Evolutionary conservation across 2,797 vertebrate species (phyloP), one percentile per base, ranked within the genome.

Genomic region (Onychomys arenicola): DNA sequence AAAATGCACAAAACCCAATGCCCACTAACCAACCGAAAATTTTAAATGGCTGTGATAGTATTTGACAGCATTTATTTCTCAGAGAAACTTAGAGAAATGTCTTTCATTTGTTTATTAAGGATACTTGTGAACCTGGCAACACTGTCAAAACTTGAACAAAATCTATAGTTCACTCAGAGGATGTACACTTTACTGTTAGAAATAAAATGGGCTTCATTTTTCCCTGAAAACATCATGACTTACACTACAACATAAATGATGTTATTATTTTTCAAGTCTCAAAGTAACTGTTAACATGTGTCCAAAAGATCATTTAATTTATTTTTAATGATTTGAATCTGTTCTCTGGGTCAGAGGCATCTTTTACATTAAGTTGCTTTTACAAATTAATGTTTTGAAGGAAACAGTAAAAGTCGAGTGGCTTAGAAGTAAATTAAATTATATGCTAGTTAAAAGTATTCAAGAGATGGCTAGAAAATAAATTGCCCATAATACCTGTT

Each of bases 401-500:
- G 97, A 98, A 98, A 98, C 97, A 97, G 93, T 98, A 98, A 98
- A 99, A 98, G 98, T 98, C 98, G 98, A 98, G 98, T 98, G 98
- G 95, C 97, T 98, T 96, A 97, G 97, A 93, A 98, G 97, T 98
- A 98, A 96, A 98, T 98, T 98, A 98, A 98, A 98, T 98, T 98
- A 98, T 97, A 98, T 97, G 93, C 87, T 98, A 97, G 97, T 98
- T 99, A 98, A 98, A 98, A 97, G 98, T 98, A 96, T 98, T 98
- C 98, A 94, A 98, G 97, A 98, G 96, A 97, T 97, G 91, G 89
- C 98, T 98, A 98, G 98, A 98, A 98, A 98, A 98, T 98, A 98
- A 98, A 99, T 98, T 98, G 96, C 63, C 96, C 98, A 98, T 98
- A 98, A 98, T 98, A 98, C 86, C 94, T 98, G 98, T 98, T 98